Evolutionary conservation across 2,888 invertebrate species (phyloP).

Genomic region (Drosophila vallismaia): DNA sequence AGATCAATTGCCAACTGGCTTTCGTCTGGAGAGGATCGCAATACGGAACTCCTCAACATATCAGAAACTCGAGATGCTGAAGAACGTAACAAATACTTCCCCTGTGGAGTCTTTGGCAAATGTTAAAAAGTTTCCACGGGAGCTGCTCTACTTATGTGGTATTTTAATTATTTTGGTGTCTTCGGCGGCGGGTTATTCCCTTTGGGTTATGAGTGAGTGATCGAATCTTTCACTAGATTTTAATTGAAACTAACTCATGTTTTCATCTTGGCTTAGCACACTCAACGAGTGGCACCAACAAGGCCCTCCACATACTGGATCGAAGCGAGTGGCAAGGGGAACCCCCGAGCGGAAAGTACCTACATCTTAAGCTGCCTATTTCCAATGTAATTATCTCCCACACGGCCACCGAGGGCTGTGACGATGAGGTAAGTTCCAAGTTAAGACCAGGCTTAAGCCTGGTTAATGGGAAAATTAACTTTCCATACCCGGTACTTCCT

Average conservation of each 20-base stretch:
- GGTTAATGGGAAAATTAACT: neutral
- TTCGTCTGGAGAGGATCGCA: constrained; percentile 47
- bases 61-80: constrained; percentile 25
- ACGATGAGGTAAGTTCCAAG: constrained; percentile 53
- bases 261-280: constrained; percentile 17
- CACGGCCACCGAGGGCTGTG: constrained; percentile 67
- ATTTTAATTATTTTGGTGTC: constrained; percentile 54
- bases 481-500: neutral
- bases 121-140: constrained; percentile 27
- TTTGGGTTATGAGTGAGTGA: constrained; percentile 58
- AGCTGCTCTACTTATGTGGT: constrained; percentile 51
- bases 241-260: neutral
- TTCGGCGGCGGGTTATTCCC: constrained; percentile 46
- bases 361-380: constrained; percentile 48
- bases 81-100: constrained; percentile 1
- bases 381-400: constrained; percentile 64
- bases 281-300: constrained; percentile 6
- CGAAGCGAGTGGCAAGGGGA: constrained; percentile 73
- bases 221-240: neutral
- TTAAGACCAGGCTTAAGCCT: neutral
- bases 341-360: constrained; percentile 50
- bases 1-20: constrained; percentile 50
- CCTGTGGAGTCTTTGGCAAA: constrained; percentile 4
- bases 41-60: neutral
- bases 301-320: constrained; percentile 60